These are phyloP conservation scores for Avahi laniger DNA, from an alignment of 2,797 vertebrate genomes.

Conservation along the genomic window DNA sequence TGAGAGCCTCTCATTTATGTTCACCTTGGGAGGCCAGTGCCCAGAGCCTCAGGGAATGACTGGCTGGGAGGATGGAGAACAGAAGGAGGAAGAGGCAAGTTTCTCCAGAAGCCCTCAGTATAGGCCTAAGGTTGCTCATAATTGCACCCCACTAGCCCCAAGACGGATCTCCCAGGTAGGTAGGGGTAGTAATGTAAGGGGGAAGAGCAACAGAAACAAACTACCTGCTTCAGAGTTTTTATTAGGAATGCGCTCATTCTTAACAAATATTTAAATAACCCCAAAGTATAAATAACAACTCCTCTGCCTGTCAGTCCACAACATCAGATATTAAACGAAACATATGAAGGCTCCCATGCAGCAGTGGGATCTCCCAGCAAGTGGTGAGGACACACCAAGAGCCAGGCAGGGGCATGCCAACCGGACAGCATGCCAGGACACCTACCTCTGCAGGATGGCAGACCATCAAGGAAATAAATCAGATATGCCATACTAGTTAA, in stretches of 20 bases:
- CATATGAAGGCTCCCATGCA: neutral
- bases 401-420: neutral
- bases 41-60: neutral
- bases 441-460: neutral
- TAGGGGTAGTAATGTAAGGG: neutral
- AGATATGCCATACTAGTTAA: neutral
- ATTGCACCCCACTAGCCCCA: neutral
- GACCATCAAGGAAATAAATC: neutral
- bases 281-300: neutral
- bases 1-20: neutral
- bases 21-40: neutral
- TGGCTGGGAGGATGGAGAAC: neutral
- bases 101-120: neutral
- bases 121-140: neutral
- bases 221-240: neutral
- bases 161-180: neutral
- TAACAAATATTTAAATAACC: slow-evolving; percentile 19
- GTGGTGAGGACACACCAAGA: neutral
- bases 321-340: neutral
- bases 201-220: neutral
- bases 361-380: neutral
- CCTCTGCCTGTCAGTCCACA: neutral
- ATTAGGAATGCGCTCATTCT: neutral
- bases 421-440: neutral
- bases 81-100: neutral